Conservation (phyloP, 2,113 vertebrate genomes). For the Shinisaurus crocodilurus region DNA sequence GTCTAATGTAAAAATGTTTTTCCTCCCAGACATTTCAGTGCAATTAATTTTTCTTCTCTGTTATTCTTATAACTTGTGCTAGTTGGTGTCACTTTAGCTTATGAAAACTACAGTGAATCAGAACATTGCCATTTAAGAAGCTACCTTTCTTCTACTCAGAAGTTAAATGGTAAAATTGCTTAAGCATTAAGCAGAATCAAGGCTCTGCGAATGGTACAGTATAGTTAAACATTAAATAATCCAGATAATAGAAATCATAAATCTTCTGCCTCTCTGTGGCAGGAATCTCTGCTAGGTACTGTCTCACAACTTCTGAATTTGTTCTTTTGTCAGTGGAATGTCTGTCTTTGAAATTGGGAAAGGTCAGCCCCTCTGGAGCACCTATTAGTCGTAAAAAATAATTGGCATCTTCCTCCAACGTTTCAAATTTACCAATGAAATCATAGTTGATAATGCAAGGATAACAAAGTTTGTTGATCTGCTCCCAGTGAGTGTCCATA, state of each 20-base stretch:
- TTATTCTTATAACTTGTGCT: conserved; percentile 64
- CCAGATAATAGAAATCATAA: conserved; percentile 81
- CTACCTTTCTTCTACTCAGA: conserved; percentile 53
- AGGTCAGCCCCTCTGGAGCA: conserved; percentile 74
- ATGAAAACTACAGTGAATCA: conserved; percentile 60
- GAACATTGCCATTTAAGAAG: conserved; percentile 61
- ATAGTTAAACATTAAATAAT: conserved; percentile 88
- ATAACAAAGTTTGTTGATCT: conserved; percentile 80
- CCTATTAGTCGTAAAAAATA: conserved; percentile 79
- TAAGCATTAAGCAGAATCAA: conserved; percentile 50
- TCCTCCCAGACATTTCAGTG: conserved; percentile 66
- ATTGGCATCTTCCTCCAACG: conserved; percentile 79
- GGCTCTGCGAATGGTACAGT: conserved; percentile 72
- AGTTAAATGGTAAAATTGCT: conserved; percentile 49
- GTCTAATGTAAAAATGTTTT: conserved; percentile 67
- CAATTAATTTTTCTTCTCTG: conserved; percentile 59
- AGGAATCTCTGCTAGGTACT: conserved; percentile 78
- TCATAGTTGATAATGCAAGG: conserved; percentile 81
- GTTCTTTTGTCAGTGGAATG: conserved; percentile 82
- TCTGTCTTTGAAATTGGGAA: conserved; percentile 84
- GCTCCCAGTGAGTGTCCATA: conserved; percentile 86
- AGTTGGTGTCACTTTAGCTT: conserved; percentile 58
- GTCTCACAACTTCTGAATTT: conserved; percentile 75
- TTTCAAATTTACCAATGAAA: conserved; percentile 83
- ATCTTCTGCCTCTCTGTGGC: conserved; percentile 72